A percentile compares a stretch with the other conserved stretches of the same genome.
Evolutionary conservation across 2,113 vertebrate genomes (phyloP).

Genomic region (Stegostoma tigrinum): DNA sequence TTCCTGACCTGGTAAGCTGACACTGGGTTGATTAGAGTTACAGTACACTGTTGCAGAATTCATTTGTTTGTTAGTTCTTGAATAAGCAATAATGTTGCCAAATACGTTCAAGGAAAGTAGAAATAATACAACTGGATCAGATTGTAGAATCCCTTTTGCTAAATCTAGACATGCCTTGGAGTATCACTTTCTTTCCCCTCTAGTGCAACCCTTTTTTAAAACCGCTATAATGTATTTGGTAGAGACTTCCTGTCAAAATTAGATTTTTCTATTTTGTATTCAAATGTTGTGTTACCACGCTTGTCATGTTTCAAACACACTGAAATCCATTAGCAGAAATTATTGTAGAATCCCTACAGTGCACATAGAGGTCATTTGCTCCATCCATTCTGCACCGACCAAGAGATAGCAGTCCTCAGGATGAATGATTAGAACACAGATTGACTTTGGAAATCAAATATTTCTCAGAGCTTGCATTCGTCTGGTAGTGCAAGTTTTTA

Average conservation of each 20-base stretch:
- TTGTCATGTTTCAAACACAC: not conserved
- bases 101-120: not conserved
- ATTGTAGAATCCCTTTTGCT: not conserved
- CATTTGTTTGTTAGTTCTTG: not conserved
- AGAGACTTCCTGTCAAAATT: not conserved
- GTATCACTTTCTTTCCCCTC: not conserved
- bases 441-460: not conserved
- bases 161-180: not conserved
- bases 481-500: not conserved
- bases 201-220: not conserved
- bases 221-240: not conserved
- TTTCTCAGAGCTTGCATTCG: not conserved
- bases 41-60: not conserved
- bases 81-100: not conserved
- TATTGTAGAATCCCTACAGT: no score
- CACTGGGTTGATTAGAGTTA: no score
- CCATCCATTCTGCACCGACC: not conserved
- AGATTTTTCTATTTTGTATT: not conserved
- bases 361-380: no score
- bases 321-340: no score
- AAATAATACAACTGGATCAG: not conserved
- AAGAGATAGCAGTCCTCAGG: not conserved
- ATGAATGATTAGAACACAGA: not conserved
- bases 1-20: not conserved
- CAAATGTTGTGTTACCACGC: not conserved